These are phyloP conservation scores for Idaea aversata DNA, from an alignment of 2,888 invertebrate species.

Conservation along the genomic window DNA sequence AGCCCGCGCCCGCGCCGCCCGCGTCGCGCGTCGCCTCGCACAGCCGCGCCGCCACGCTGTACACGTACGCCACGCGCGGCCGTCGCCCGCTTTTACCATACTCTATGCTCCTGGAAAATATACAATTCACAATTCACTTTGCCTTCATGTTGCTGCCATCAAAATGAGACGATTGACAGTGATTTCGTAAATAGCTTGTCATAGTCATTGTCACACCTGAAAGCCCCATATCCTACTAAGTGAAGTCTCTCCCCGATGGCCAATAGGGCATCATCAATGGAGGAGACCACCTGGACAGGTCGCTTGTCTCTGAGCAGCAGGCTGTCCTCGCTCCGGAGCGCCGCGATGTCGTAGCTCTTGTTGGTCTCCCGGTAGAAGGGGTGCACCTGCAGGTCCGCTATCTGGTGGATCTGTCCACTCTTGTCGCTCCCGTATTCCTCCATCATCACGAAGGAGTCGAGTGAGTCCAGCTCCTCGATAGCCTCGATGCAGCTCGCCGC, in stretches of 20 bases:
- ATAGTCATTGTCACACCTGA: constrained; percentile 40
- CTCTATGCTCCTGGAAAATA: constrained; percentile 35
- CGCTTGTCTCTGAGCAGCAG: constrained; percentile 19
- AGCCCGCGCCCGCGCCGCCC: constrained; percentile 24
- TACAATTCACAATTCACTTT: neutral
- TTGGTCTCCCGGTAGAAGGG: constrained; percentile 49
- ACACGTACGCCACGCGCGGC: constrained; percentile 35
- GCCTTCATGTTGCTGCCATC: no score
- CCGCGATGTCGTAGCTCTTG: constrained; percentile 50
- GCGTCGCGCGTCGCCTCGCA: constrained; percentile 22
- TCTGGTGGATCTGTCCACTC: constrained; percentile 36
- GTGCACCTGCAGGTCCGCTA: constrained; percentile 53
- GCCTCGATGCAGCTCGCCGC: constrained; percentile 66
- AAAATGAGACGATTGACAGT: neutral
- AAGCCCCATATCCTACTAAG: constrained; percentile 55
- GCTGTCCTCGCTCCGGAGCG: constrained; percentile 43
- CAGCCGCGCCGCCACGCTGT: constrained; percentile 28
- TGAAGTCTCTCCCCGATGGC: constrained; percentile 54
- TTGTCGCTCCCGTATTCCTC: constrained; percentile 40
- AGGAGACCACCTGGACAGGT: neutral
- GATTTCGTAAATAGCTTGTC: neutral
- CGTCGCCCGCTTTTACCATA: constrained; percentile 26
- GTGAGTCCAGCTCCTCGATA: constrained; percentile 57
- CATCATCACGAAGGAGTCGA: constrained; percentile 60
- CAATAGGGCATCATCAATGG: constrained; percentile 47